These are phyloP conservation scores for Potorous gilbertii DNA, from an alignment of 2,797 vertebrate genomes.

Conservation along the genomic window DNA sequence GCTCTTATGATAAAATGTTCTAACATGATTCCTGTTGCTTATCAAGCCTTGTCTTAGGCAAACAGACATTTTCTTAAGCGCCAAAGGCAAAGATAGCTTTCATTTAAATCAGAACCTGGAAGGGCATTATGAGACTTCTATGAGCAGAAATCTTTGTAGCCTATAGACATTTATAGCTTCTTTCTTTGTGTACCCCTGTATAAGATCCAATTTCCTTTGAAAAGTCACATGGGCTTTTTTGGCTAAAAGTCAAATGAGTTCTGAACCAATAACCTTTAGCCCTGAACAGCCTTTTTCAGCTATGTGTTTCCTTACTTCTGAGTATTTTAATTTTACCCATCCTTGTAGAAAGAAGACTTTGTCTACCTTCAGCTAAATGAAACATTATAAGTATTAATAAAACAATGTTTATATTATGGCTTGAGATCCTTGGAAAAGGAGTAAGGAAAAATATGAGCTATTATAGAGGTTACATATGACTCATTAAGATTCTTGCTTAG, in stretches of 20 bases:
- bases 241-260: neutral
- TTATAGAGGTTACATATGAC: constrained; percentile 19
- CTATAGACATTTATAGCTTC: constrained; percentile 33
- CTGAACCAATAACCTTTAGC: constrained; percentile 45
- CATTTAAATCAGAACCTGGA: constrained; percentile 43
- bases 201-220: constrained; percentile 19
- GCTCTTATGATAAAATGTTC: neutral
- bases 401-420: constrained; percentile 44
- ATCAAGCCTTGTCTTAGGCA: neutral
- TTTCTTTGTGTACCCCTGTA: neutral
- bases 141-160: constrained; percentile 7
- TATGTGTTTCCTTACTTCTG: neutral
- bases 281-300: neutral
- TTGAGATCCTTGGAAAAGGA: constrained; percentile 19
- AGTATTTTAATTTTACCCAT: neutral
- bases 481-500: constrained; percentile 31
- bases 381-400: constrained; percentile 24
- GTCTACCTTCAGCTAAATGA: constrained; percentile 26
- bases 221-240: neutral
- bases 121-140: neutral
- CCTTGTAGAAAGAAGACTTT: constrained; percentile 36
- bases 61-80: neutral
- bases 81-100: neutral
- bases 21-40: neutral
- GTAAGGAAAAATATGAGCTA: constrained; percentile 17